A percentile compares a stretch with the other conserved stretches of the same genome.
Conservation (phyloP, 1,140 invertebrate genomes). For the Caenorhabditis briggsae region DNA sequence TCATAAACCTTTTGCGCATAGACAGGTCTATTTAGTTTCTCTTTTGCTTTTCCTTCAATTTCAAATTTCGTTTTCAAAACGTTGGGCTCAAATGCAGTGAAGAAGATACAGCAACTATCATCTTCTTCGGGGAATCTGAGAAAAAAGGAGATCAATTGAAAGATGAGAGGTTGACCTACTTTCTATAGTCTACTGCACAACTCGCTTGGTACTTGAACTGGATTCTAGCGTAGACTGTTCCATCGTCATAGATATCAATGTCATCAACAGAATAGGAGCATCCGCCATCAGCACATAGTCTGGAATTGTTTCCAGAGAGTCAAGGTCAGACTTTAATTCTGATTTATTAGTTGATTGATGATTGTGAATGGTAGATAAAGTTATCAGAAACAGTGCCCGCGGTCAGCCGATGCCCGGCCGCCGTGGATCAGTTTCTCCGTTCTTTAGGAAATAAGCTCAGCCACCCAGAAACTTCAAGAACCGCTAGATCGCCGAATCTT, state of each 20-base stretch:
- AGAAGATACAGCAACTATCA: constrained; percentile 75
- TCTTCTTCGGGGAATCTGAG: constrained; percentile 75
- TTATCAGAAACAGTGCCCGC: too few relatives aligned
- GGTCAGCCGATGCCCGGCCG: too few relatives aligned
- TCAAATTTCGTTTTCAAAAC: constrained; percentile 65
- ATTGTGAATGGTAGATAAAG: too few relatives aligned
- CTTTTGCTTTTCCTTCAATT: constrained; percentile 62
- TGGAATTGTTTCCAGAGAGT: constrained; percentile 57
- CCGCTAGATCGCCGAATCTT: too few relatives aligned
- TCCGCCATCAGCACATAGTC: constrained; percentile 65
- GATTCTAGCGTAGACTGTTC: constrained; percentile 69
- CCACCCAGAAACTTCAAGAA: too few relatives aligned
- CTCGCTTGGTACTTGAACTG: constrained; percentile 72
- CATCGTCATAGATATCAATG: constrained; percentile 68
- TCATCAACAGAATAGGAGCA: constrained; percentile 70
- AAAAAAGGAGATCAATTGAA: too few relatives aligned
- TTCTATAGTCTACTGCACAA: constrained; percentile 70
- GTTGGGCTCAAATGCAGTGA: constrained; percentile 65
- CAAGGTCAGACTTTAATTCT: too few relatives aligned
- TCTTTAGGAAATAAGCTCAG: too few relatives aligned
- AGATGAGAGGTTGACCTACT: neutral
- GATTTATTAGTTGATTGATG: too few relatives aligned
- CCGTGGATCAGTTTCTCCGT: too few relatives aligned
- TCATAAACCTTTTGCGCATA: constrained; percentile 50
- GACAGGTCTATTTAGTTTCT: constrained; percentile 49